phyloP scores from a whole-genome alignment of 2,113 vertebrate genomes.

The Neolamprologus cancellatus region DNA sequence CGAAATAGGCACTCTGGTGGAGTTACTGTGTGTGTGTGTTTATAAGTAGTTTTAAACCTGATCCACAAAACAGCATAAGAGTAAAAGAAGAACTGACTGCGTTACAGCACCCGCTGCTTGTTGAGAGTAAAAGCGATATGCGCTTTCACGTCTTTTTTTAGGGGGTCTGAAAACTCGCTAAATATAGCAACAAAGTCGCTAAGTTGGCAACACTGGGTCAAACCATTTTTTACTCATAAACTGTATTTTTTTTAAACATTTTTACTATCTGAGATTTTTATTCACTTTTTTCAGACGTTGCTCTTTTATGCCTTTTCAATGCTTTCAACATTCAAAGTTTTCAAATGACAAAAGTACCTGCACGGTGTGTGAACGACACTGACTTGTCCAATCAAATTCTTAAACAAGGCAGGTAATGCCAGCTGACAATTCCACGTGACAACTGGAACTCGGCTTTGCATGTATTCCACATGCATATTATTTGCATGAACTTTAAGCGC shows the following conservation, averaged over 20 bases:
- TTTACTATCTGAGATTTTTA: neutral
- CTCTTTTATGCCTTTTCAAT: neutral
- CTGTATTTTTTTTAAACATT: neutral
- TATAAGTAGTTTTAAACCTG: too few relatives aligned
- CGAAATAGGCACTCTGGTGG: too few relatives aligned
- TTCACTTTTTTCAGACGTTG: neutral
- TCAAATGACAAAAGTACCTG: neutral
- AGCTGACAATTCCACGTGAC: neutral
- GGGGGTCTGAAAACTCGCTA: too few relatives aligned
- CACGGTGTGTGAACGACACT: rapidly evolving
- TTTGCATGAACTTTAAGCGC: neutral
- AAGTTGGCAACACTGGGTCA: neutral
- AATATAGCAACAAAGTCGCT: rapidly evolving
- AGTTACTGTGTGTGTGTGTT: too few relatives aligned
- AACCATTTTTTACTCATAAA: neutral
- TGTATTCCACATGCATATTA: neutral
- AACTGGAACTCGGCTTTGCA: neutral
- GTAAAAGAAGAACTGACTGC: too few relatives aligned
- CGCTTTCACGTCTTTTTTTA: too few relatives aligned
- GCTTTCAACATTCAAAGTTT: neutral
- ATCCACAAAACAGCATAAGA: too few relatives aligned
- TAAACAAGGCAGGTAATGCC: rapidly evolving
- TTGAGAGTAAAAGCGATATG: rapidly evolving
- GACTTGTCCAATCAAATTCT: neutral
- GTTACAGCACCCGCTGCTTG: too few relatives aligned